Conservation (phyloP, 2,113 vertebrate species). For the Rafetus swinhoei region DNA sequence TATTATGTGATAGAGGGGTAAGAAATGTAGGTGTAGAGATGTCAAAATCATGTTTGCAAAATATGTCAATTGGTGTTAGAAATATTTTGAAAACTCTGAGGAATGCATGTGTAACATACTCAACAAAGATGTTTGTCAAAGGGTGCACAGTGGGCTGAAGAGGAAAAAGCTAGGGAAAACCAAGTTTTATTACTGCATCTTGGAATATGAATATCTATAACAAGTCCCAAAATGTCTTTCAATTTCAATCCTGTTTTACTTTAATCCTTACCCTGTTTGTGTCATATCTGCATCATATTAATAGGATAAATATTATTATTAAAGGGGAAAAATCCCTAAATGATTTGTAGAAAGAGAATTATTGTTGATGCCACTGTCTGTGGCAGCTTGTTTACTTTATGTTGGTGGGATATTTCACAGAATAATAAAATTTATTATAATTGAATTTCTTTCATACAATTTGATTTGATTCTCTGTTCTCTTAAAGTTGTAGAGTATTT, state of each 20-base stretch:
- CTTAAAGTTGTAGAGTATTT: background rate
- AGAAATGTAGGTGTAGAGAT: background rate
- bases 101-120: background rate
- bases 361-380: background rate
- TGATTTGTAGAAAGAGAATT: background rate
- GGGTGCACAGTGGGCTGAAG: background rate
- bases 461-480: background rate
- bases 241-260: accelerated
- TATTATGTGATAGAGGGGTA: background rate
- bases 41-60: background rate
- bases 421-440: background rate
- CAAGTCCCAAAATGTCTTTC: background rate
- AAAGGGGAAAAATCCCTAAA: background rate
- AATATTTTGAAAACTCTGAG: accelerated
- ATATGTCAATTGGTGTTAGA: background rate
- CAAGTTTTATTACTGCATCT: background rate
- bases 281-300: background rate
- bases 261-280: accelerated
- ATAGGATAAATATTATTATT: background rate
- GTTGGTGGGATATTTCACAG: background rate
- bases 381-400: background rate
- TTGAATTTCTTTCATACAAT: background rate
- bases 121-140: background rate
- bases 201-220: background rate
- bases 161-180: background rate